Percentiles rank a stretch among this genome's conserved stretches.
Conservation (phyloP, 2,797 vertebrate species). For the Neosilurus hyrtlii region DNA sequence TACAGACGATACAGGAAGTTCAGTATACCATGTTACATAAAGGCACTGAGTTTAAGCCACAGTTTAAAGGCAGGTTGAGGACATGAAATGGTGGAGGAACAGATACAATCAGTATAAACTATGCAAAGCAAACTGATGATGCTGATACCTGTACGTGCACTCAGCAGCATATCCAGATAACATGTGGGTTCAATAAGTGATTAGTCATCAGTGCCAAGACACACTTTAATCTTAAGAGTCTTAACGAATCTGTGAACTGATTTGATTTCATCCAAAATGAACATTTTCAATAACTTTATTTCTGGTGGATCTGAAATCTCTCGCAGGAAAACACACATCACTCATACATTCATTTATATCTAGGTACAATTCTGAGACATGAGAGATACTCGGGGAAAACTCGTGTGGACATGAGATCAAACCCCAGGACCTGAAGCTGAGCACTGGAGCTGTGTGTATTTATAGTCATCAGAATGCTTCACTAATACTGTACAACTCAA, state of each 20-base stretch:
- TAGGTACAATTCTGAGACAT: background rate
- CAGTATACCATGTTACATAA: background rate
- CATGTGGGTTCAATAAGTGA: background rate
- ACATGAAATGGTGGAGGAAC: background rate
- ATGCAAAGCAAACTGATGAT: conserved; percentile 17
- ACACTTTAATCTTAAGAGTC: background rate
- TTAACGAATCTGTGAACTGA: background rate
- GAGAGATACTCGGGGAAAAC: background rate
- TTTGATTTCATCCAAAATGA: background rate
- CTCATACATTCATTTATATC: background rate
- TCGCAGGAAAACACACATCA: background rate
- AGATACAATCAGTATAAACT: background rate
- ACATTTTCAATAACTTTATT: background rate
- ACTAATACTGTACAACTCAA: background rate
- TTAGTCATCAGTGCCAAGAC: background rate
- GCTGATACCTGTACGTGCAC: background rate
- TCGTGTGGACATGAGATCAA: background rate
- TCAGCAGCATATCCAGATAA: background rate
- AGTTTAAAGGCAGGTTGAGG: background rate
- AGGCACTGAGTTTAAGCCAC: background rate
- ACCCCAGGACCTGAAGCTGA: background rate
- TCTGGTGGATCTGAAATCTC: background rate
- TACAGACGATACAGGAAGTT: background rate
- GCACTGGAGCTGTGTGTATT: background rate
- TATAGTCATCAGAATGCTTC: background rate